phyloP scores from a whole-genome alignment of 2,888 invertebrate genomes.

The Caenorhabditis panamensis region DNA sequence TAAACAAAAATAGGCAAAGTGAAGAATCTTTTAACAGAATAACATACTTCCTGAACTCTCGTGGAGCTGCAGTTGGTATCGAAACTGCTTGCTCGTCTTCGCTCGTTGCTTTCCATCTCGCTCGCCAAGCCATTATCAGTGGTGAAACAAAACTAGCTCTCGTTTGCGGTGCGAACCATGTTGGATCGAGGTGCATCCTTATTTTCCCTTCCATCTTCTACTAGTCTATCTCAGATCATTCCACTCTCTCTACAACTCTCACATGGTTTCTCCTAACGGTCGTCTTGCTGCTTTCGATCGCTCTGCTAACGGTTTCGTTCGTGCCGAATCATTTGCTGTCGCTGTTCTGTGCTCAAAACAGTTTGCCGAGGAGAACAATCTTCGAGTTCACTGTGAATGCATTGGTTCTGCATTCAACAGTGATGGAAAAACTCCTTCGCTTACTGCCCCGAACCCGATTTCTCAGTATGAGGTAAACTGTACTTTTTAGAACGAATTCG shows the following conservation, averaged over 20 bases:
- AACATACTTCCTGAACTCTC: conserved; percentile 94
- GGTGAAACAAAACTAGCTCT: conserved; percentile 87
- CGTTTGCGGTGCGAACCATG: conserved; percentile 78
- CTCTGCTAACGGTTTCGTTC: conserved; percentile 81
- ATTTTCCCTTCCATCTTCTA: too few relatives aligned
- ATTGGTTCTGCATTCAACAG: conserved; percentile 74
- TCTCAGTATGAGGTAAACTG: conserved; percentile 67
- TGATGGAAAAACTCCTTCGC: conserved; percentile 76
- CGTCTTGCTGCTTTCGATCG: conserved; percentile 80
- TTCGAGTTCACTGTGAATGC: conserved; percentile 56
- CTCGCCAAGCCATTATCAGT: conserved; percentile 85
- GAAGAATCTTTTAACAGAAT: conserved; percentile 85
- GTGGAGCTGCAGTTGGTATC: conserved; percentile 92
- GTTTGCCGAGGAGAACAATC: conserved; percentile 59
- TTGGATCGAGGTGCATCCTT: conserved; percentile 68
- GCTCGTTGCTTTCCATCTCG: conserved; percentile 84
- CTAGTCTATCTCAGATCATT: conserved; percentile 61
- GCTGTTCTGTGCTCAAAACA: conserved; percentile 69
- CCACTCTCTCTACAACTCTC: conserved; percentile 75
- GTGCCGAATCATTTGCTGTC: conserved; percentile 80
- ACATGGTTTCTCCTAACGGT: conserved; percentile 77
- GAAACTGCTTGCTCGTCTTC: conserved; percentile 98
- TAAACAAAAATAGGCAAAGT: not conserved
- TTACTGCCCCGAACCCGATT: conserved; percentile 73
- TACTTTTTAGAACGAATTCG: not conserved